Evolutionary conservation across 53 echinoderm and acorn worm genomes (phyloP).

Genomic region (Luidia sarsii): DNA sequence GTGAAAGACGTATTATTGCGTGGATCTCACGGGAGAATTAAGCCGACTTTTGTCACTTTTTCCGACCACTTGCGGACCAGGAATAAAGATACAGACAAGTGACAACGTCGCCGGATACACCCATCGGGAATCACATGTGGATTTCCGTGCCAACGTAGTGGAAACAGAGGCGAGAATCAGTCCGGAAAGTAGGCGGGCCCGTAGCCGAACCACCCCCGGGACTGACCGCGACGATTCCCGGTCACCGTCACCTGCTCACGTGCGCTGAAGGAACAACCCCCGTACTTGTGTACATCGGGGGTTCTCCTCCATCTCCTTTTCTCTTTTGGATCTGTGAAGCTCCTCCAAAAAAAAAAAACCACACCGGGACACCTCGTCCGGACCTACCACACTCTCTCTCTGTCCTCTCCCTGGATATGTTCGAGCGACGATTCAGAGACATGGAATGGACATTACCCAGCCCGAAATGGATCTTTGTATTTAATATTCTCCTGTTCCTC

Average conservation of each 20-base stretch:
- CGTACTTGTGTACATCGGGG: no score
- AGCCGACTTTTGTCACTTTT: slow-evolving; percentile 41
- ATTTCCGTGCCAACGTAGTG: slow-evolving; percentile 14
- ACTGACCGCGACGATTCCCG: no score
- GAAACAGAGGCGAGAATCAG: no score
- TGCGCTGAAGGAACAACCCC: no score
- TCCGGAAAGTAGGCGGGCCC: background rate
- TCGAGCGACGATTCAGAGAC: slow-evolving; percentile 35
- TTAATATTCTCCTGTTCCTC: slow-evolving; percentile 45
- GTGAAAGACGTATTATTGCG: no score
- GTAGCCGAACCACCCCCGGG: no score
- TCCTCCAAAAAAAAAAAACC: background rate
- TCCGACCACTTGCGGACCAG: slow-evolving; percentile 6
- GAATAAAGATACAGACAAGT: slow-evolving; percentile 36
- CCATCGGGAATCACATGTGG: slow-evolving; percentile 35
- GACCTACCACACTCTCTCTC: slow-evolving; percentile 41
- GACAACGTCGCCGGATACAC: slow-evolving; percentile 24
- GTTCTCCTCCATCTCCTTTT: background rate
- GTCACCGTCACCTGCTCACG: no score
- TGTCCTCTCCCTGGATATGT: slow-evolving; percentile 10
- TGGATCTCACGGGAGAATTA: background rate
- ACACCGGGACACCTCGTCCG: slow-evolving; percentile 6
- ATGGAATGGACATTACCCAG: slow-evolving; percentile 55
- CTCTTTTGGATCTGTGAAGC: no score
- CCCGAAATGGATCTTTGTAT: slow-evolving; percentile 59